These are phyloP conservation scores for Etheostoma perlongum DNA, from an alignment of 2,797 vertebrate species.

Conservation along the genomic window DNA sequence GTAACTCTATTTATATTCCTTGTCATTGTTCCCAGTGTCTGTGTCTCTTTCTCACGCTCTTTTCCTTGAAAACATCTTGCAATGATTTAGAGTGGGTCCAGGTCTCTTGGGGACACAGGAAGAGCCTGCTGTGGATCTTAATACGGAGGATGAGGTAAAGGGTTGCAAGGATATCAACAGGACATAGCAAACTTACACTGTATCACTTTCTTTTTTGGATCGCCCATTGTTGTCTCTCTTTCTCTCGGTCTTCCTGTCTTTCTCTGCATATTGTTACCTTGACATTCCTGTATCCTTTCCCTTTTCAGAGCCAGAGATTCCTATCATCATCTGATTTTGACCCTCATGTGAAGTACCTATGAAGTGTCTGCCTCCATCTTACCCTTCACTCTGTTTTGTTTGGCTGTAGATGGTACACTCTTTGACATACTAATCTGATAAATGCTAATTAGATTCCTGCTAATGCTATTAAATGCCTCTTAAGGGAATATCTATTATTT, in stretches of 20 bases:
- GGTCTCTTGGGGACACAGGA: constrained; percentile 66
- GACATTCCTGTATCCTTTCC: constrained; percentile 53
- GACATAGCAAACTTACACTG: constrained; percentile 42
- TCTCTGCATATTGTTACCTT: constrained; percentile 52
- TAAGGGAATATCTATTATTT: constrained; percentile 58
- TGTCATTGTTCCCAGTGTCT: constrained; percentile 13
- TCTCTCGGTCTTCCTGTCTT: constrained; percentile 44
- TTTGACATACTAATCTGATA: constrained; percentile 66
- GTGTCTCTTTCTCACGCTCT: constrained; percentile 5
- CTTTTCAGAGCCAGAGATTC: constrained; percentile 43
- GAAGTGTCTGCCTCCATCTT: background rate
- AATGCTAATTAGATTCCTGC: constrained; percentile 67
- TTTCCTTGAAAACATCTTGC: constrained; percentile 49
- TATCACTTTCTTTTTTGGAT: constrained; percentile 58
- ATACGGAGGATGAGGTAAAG: constrained; percentile 67
- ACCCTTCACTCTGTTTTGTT: constrained; percentile 24
- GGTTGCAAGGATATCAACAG: constrained; percentile 66
- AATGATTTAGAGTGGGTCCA: constrained; percentile 42
- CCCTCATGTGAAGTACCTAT: constrained; percentile 20
- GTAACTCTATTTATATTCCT: constrained; percentile 13
- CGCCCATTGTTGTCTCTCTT: constrained; percentile 43
- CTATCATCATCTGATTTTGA: constrained; percentile 35
- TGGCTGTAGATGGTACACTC: constrained; percentile 25
- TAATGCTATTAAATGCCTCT: constrained; percentile 72
- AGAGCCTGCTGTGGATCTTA: constrained; percentile 61